Conservation (phyloP, 2,113 vertebrate species). For the Lichenostomus cassidix region DNA sequence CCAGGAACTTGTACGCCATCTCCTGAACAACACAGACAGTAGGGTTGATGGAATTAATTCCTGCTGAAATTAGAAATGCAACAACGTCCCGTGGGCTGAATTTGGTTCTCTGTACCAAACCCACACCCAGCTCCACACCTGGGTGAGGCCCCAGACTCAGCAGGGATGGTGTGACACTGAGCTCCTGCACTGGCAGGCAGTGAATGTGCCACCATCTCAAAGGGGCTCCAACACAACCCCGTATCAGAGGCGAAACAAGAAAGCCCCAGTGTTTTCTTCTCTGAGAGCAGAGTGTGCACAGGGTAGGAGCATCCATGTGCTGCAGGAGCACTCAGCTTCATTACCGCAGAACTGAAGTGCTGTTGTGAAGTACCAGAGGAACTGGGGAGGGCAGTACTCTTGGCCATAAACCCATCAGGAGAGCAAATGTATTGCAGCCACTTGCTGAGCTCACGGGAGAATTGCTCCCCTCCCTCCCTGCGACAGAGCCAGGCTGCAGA, state of each 20-base stretch:
- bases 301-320: not conserved
- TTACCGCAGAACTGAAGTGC: not conserved
- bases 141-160: accelerated
- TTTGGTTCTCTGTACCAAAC: not conserved
- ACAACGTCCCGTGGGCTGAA: not conserved
- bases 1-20: not conserved
- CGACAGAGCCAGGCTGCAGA: not conserved
- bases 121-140: accelerated
- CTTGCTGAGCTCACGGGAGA: not conserved
- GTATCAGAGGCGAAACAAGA: not conserved
- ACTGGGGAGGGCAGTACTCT: not conserved
- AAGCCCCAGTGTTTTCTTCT: not conserved
- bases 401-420: not conserved
- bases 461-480: not conserved
- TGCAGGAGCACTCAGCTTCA: not conserved
- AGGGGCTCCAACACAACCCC: not conserved
- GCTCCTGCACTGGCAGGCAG: not conserved
- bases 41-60: not conserved
- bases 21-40: not conserved
- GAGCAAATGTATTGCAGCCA: not conserved
- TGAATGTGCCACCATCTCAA: accelerated
- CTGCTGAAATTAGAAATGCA: not conserved
- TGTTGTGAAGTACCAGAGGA: not conserved
- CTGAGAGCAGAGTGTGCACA: not conserved
- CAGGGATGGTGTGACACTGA: not conserved